These are phyloP conservation scores for Marmota monax DNA, from an alignment of 2,113 vertebrate genomes.

Conservation along the genomic window DNA sequence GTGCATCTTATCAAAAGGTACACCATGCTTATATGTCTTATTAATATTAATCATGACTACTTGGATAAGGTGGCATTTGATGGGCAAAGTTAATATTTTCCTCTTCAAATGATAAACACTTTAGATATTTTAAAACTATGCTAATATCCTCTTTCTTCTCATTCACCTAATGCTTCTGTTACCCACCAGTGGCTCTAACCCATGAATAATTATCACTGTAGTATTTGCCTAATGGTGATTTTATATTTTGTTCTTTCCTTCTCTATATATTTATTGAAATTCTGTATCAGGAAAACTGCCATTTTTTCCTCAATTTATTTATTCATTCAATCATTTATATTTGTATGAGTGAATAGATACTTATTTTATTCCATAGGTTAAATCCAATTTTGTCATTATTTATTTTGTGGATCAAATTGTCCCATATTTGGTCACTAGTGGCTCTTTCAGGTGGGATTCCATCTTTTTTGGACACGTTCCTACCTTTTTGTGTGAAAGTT, in stretches of 20 bases:
- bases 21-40: background rate
- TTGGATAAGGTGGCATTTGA: background rate
- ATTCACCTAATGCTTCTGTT: background rate
- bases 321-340: background rate
- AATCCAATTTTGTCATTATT: background rate
- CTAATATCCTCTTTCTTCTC: background rate
- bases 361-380: background rate
- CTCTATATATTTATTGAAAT: background rate
- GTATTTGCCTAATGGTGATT: background rate
- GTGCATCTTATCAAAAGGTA: background rate
- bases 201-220: conserved; percentile 40
- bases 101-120: background rate
- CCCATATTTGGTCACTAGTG: background rate
- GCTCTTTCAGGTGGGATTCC: background rate
- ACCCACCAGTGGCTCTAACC: background rate
- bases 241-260: background rate
- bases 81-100: background rate
- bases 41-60: background rate
- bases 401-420: background rate
- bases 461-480: background rate
- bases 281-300: background rate
- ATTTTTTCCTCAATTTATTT: conserved; percentile 9
- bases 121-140: background rate
- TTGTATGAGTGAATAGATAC: background rate
- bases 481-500: background rate